A percentile compares a stretch with the other conserved stretches of the same genome.
phyloP scores from a whole-genome alignment of 35 echinoderm and acorn worm genomes.

The Anneissia japonica region DNA sequence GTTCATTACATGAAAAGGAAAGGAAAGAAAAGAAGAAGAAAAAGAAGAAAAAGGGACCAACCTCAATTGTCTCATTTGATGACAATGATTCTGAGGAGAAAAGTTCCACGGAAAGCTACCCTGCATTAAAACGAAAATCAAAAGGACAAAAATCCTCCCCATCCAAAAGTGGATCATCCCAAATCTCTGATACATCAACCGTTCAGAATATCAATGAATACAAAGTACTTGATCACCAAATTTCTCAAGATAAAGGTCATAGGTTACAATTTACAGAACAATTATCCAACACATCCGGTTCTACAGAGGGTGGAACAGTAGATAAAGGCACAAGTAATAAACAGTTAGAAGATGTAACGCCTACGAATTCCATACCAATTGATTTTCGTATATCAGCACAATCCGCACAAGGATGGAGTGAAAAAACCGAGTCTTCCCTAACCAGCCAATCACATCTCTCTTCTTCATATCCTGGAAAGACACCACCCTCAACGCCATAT shows the following conservation, averaged over 20 bases:
- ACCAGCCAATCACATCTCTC: background rate
- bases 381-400: background rate
- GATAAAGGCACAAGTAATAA: no score
- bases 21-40: constrained; percentile 87
- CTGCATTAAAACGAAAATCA: background rate
- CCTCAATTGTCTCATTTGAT: constrained; percentile 92
- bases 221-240: background rate
- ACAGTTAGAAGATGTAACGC: background rate
- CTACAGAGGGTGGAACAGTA: background rate
- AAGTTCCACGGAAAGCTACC: background rate
- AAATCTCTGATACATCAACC: background rate
- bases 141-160: background rate
- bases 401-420: background rate
- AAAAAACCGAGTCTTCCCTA: background rate
- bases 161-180: background rate
- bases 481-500: constrained; percentile 77
- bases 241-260: background rate
- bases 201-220: background rate
- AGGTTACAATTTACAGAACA: background rate
- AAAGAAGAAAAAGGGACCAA: constrained; percentile 77
- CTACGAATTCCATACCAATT: background rate
- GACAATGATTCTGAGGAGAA: constrained; percentile 41
- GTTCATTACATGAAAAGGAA: constrained; percentile 53
- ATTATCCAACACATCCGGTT: background rate
- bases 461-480: constrained; percentile 72